Evolutionary conservation across 1,140 invertebrate genomes (phyloP), one percentile per base, ranked within the genome.

Genomic region (Danaus plexippus): DNA sequence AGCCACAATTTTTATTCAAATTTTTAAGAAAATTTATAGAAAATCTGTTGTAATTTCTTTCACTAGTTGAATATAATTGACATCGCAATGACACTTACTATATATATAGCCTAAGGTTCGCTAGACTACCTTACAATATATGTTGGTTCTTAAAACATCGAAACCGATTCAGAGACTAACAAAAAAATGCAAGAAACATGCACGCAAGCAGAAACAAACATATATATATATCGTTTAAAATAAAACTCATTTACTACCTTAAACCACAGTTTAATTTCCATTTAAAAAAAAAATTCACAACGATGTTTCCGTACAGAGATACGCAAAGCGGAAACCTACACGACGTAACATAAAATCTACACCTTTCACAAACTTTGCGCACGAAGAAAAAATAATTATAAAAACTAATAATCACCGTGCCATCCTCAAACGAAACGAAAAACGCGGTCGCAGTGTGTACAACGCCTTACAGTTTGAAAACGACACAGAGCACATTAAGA

Each of bases 61-160:
- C 67, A 77, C 83, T 86, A 86, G 77, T 84, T 75, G 67, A 80
- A 84, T 86, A 86, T 86, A 86, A 86, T 86, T 86, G 83, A 86
- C 83, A 83, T 86, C 73, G 77, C 81, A 74, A 81, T 80, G 79
- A 86, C 76, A 79, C 79, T 85, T 82, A 85, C 80, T 86, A 81
- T 73, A 6, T 32, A 32, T 32, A 32, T 83, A 84, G 61, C 70
- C 82, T 85, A 83, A 67, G 80, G 63, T 74, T 75, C 80, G 80
- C 80, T 84, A 84, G 74, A 74, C 74, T 81, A 80, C 73, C 79
- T 84, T 80, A 85, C 52, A 73, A 74, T 76, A 71, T 64, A 64
- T 73, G 73, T 85, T 82, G 78, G 78, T 82, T 83, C 76, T 73
- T 76, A 79, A 66, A 65, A 72, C 53, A 57, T 60, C 59, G 59